A percentile compares a stretch with the other conserved stretches of the same genome.
Conservation (phyloP, 2,888 invertebrate genomes). For the Tubulanus polymorphus region DNA sequence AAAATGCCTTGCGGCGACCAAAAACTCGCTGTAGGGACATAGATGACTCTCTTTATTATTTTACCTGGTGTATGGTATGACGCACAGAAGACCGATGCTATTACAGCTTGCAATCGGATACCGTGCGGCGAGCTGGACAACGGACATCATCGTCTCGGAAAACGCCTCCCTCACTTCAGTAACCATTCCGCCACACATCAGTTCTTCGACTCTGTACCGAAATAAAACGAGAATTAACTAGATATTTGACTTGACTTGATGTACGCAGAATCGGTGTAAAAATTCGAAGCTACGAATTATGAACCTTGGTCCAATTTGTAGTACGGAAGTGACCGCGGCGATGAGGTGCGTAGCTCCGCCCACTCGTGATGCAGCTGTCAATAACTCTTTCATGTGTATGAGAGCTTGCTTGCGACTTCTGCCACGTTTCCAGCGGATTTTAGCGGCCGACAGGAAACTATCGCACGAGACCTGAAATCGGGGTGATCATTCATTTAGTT, state of each 20-base stretch:
- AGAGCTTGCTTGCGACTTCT: slow-evolving; percentile 44
- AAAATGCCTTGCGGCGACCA: background rate
- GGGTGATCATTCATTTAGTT: too few species aligned
- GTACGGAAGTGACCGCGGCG: slow-evolving; percentile 49
- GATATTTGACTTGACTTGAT: too few species aligned
- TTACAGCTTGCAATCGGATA: slow-evolving; percentile 51
- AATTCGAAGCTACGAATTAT: background rate
- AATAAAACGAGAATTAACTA: background rate
- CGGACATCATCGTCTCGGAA: slow-evolving; percentile 49
- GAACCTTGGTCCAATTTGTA: slow-evolving; percentile 48
- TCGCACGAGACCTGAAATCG: slow-evolving; percentile 40
- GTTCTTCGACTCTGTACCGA: slow-evolving; percentile 36
- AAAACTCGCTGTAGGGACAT: background rate
- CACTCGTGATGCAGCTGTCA: slow-evolving; percentile 45
- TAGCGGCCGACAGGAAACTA: slow-evolving; percentile 45
- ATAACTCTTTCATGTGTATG: slow-evolving; percentile 47
- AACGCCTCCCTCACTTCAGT: slow-evolving; percentile 47
- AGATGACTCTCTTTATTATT: background rate
- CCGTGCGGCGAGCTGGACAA: slow-evolving; percentile 47
- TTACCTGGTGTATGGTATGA: slow-evolving; percentile 51
- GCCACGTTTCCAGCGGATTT: slow-evolving; percentile 42
- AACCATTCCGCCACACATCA: slow-evolving; percentile 51
- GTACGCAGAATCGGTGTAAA: too few species aligned
- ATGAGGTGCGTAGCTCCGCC: slow-evolving; percentile 50
- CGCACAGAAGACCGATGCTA: slow-evolving; percentile 50